Conservation (phyloP, 2,888 invertebrate species). For the Acanthococcus lagerstroemiae region DNA sequence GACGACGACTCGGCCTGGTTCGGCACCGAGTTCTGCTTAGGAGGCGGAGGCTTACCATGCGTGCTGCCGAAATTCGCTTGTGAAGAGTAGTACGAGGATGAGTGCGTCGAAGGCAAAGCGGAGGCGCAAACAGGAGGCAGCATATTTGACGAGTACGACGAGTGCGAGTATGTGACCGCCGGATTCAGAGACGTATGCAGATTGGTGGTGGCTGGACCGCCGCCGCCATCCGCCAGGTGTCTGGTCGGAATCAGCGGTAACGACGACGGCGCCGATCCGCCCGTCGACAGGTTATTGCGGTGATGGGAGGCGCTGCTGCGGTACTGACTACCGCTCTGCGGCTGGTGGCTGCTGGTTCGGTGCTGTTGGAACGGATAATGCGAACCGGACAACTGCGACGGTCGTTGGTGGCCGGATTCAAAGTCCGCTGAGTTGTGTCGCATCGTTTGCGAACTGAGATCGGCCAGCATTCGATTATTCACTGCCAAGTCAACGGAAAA, state of each 20-base stretch:
- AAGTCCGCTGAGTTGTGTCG: background rate
- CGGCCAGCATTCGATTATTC: slow-evolving; percentile 3
- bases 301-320: background rate
- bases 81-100: background rate
- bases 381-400: background rate
- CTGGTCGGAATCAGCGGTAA: slow-evolving; percentile 12
- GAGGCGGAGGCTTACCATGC: background rate
- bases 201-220: background rate
- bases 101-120: background rate
- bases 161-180: background rate
- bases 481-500: background rate
- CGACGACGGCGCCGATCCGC: slow-evolving; percentile 11
- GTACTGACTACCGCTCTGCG: background rate
- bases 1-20: background rate
- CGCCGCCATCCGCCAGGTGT: background rate
- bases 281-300: background rate
- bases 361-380: background rate
- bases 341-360: background rate
- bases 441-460: slow-evolving; percentile 2
- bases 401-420: background rate
- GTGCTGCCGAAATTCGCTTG: background rate
- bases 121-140: background rate
- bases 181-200: background rate
- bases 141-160: background rate
- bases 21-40: background rate